Conservation (phyloP, 2,888 invertebrate species). For the Muscina levida region DNA sequence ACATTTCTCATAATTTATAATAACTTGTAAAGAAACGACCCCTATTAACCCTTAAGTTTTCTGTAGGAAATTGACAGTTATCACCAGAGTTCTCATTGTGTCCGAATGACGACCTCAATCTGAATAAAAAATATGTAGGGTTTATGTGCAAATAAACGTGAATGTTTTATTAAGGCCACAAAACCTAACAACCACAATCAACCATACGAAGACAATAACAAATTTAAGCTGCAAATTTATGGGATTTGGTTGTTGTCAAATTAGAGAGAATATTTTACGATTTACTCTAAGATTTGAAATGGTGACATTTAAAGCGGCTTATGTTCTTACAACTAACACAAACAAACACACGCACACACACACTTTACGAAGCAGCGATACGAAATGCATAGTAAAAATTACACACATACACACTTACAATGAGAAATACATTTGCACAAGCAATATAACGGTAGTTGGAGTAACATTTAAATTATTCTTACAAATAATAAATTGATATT, state of each 20-base stretch:
- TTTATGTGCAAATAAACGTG: conserved; percentile 11
- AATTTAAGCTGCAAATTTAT: conserved; percentile 9
- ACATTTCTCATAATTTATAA: no score
- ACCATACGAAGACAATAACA: neutral
- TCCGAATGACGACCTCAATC: conserved; percentile 12
- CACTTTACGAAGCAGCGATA: neutral
- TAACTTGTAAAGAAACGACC: no score
- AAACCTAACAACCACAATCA: conserved; percentile 1
- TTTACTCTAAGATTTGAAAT: conserved; percentile 40
- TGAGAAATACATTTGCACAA: neutral
- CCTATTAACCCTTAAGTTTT: no score
- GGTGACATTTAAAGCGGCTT: conserved; percentile 54
- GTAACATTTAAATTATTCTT: conserved; percentile 44
- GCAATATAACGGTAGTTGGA: conserved; percentile 1
- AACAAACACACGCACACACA: neutral
- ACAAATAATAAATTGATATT: conserved; percentile 54
- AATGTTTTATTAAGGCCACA: no score
- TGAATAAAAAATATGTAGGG: neutral
- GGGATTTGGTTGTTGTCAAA: conserved; percentile 45
- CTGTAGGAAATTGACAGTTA: no score
- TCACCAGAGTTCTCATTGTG: no score
- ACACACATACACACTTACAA: conserved; percentile 7
- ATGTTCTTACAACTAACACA: conserved; percentile 36
- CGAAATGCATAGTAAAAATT: conserved; percentile 1
- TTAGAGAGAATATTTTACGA: conserved; percentile 43